Evolutionary conservation across 2,113 vertebrate species (phyloP).

Genomic region (Cyprinus carpio): DNA sequence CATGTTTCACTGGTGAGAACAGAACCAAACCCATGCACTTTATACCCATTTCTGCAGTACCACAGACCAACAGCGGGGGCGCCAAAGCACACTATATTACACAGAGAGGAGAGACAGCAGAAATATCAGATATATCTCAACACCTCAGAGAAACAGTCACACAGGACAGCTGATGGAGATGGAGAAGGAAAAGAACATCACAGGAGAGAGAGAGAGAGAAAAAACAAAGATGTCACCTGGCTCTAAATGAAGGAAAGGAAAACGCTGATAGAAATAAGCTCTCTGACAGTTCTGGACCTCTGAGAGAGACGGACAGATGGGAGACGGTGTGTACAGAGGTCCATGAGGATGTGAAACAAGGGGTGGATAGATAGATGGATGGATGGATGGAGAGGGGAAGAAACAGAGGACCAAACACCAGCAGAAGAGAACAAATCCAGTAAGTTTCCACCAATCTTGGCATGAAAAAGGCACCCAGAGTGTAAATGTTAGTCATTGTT

Average conservation of each 20-base stretch:
- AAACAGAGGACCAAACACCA: constrained; percentile 24
- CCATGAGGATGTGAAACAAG: constrained; percentile 75
- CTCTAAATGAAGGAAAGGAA: constrained; percentile 82
- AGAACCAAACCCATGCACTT: constrained; percentile 81
- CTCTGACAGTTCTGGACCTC: constrained; percentile 91
- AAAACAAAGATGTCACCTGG: constrained; percentile 83
- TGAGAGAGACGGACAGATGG: constrained; percentile 65
- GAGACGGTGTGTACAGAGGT: constrained; percentile 10
- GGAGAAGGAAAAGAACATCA: neutral
- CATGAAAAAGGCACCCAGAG: neutral
- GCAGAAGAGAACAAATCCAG: constrained; percentile 24
- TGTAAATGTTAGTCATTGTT: neutral
- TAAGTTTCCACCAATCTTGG: neutral
- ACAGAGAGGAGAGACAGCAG: constrained; percentile 72
- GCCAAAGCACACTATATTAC: constrained; percentile 79
- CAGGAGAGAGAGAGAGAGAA: constrained; percentile 31
- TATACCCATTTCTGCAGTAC: constrained; percentile 81
- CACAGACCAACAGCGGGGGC: constrained; percentile 78
- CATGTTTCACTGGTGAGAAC: constrained; percentile 55
- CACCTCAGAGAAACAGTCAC: constrained; percentile 41
- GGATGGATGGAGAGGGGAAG: neutral
- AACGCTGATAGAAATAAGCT: constrained; percentile 91
- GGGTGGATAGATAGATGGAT: constrained; percentile 42
- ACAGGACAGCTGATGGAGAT: constrained; percentile 23
- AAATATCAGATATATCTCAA: constrained; percentile 50